Base-by-base conservation (phyloP, 2,797 vertebrate species). In the Sebastes trivittatus region DNA sequence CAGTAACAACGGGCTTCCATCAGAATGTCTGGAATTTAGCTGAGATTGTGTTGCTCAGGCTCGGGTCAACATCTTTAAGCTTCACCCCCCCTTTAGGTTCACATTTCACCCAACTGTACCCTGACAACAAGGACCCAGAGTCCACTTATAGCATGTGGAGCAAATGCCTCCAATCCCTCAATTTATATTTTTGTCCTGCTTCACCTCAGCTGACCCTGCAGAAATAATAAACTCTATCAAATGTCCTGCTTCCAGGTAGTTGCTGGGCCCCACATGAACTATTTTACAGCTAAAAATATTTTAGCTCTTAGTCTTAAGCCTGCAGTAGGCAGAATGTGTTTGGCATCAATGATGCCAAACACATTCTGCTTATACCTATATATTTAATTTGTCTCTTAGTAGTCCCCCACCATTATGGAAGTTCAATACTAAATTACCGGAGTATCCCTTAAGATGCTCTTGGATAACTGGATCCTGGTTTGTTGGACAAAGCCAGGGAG, bases 11-110 rank as follows among this genome's bases (percentile, higher is more conserved):
- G 79, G 76, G 63, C 73, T 88, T 76, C 80, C 63, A 78, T 81
- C 29, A 90, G 88, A 93, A 94, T 92, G 91, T 88, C 74, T 90
- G 93, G 91, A 92, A 94, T 94, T 87, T 72, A 73, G 82, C 78
- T 71, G 58, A 71, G 76, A 88, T 90, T 88, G 81, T 92, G 74
- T 78, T 64, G 71, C 83, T 83, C 42, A 22, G 54, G 63, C 86
- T 84, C 85, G 76, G 85, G 87, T 92, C 84, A 56, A 73, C 83
- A 86, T 85, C 75, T 88, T 83, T 22, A 75, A 84, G 74, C 81
- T 71, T 71, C 59, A 5, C 64, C 71, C 75, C 68, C 62, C 68
- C 36, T n/a, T 65, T 30, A 77, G 80, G 76, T 81, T 90, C 76
- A 83, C 73, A 92, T 93, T 93, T 90, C 84, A 90, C 75, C 76